These are phyloP conservation scores for Mesitornis unicolor DNA, from an alignment of 2,113 vertebrate genomes.

Conservation along the genomic window DNA sequence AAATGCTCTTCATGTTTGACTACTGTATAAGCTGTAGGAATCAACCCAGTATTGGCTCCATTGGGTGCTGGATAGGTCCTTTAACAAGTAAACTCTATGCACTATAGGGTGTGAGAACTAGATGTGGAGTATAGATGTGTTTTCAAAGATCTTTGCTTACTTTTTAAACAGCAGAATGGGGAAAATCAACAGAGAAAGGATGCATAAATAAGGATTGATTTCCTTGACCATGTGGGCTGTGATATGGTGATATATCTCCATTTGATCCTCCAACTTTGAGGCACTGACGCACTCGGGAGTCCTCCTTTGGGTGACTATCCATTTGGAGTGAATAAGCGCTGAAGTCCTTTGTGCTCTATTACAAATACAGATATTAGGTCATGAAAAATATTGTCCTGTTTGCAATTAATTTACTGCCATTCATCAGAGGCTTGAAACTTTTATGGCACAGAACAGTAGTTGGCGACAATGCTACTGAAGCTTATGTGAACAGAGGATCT, in stretches of 20 bases:
- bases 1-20: not conserved
- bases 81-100: not conserved
- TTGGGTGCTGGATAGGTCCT: not conserved
- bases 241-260: not conserved
- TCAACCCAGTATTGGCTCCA: rapidly evolving
- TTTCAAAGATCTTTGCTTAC: not conserved
- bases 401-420: not conserved
- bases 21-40: not conserved
- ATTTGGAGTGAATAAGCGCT: not conserved
- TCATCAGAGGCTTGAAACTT: not conserved
- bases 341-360: not conserved
- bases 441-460: not conserved
- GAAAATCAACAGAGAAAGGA: not conserved
- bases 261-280: not conserved
- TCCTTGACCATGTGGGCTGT: not conserved
- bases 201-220: not conserved
- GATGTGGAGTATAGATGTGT: not conserved
- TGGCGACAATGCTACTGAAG: not conserved
- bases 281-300: rapidly evolving
- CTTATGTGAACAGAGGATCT: not conserved
- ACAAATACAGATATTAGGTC: not conserved
- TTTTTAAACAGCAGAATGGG: not conserved
- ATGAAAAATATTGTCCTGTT: not conserved
- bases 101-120: not conserved
- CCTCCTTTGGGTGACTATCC: not conserved